Percentiles rank a stretch among this genome's conserved stretches.
Conservation (phyloP, 23 tunicate genomes). For the Styela clava region DNA sequence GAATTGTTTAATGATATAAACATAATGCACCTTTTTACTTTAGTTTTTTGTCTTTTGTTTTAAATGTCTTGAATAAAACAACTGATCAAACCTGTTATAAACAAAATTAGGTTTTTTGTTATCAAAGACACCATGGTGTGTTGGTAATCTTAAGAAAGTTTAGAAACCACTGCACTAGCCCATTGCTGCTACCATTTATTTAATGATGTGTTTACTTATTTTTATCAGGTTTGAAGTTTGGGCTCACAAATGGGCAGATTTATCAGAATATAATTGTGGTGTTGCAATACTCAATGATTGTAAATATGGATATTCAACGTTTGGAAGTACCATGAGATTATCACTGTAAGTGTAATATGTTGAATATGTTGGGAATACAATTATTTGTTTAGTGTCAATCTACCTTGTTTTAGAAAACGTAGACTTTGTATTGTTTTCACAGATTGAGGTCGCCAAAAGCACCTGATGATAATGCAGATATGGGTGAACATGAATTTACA, state of each 20-base stretch:
- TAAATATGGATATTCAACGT: constrained; percentile 56
- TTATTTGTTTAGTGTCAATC: background rate
- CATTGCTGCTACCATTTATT: too few species aligned
- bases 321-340: constrained; percentile 40
- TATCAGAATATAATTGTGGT: constrained; percentile 38
- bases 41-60: too few species aligned
- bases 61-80: too few species aligned
- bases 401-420: too few species aligned
- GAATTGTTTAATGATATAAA: background rate
- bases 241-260: constrained; percentile 62
- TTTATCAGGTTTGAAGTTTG: constrained; percentile 62
- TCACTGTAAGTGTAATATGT: constrained; percentile 43
- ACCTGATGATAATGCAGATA: constrained; percentile 61
- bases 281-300: constrained; percentile 48
- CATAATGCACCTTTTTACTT: constrained; percentile 1
- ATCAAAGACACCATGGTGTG: too few species aligned
- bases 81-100: too few species aligned
- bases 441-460: constrained; percentile 57
- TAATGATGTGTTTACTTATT: too few species aligned
- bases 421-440: constrained; percentile 14
- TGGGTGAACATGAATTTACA: constrained; percentile 52
- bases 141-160: too few species aligned
- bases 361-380: background rate
- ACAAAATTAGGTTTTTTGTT: too few species aligned
- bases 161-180: too few species aligned